Base-by-base conservation (phyloP, 2,888 invertebrate genomes). In the Troides helena region DNA sequence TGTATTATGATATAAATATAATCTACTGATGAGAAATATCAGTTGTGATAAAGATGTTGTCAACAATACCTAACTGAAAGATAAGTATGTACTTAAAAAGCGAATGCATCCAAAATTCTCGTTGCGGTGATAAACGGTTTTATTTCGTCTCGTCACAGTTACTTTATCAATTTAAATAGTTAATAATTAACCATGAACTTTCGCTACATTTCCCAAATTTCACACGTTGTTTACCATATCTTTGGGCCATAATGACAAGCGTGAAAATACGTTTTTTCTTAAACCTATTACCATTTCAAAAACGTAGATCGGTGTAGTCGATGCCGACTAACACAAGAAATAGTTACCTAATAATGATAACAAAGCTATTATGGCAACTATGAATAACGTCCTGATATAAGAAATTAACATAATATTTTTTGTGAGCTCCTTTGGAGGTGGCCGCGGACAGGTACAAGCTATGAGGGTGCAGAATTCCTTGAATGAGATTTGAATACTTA, bases 391-490 rank as follows among this genome's bases (percentile, higher is more conserved):
- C 81, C 82, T 79, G 85, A 88, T 88, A 89, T 90, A 85, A 86
- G 82, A 86, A 86, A 90, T 92, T 91, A 89, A 88, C 91, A 92
- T 91, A 89, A 89, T 85, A 85, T 90, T 91, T 92, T 92, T 90
- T 89, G 86, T 90, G 80, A 80, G 81, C 81, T 83, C 85, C 89
- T 89, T 89, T 89, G 85, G 90, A 85, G 89, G 89, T 88, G 90
- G 90, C 91, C 89, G 90, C 88, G 83, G 82, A 88, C 90, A 92
- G 92, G 91, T 92, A 92, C 87, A 81, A 76, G 85, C 84, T 90
- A 88, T 90, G 92, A 92, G 91, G 92, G 86, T 92, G 92, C 92
- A 92, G 90, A 91, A 92, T 92, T 92, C 88, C 82, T 88, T 92
- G 90, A 92, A 92, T 91, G 91, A 84, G 82, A 82, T 81, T 85